Percentiles rank a stretch among this genome's conserved stretches.
These are phyloP conservation scores for Vidua macroura DNA, from an alignment of 2,113 vertebrate genomes.

Conservation along the genomic window DNA sequence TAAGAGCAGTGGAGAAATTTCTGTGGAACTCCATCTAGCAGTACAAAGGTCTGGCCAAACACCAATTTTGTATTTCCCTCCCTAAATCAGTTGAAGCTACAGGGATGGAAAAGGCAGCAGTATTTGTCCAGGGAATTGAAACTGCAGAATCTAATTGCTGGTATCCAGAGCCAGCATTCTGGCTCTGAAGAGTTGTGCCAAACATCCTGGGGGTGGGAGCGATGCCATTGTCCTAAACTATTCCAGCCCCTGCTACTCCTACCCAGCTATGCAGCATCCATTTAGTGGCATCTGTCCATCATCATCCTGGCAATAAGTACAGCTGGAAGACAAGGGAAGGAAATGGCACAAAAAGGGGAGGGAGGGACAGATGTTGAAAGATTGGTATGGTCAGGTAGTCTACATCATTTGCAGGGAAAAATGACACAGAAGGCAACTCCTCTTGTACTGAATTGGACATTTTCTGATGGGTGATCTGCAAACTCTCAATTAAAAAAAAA, in stretches of 20 bases:
- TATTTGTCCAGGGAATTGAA: neutral
- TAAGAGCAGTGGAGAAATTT: neutral
- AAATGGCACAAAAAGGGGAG: neutral
- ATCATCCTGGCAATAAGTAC: neutral
- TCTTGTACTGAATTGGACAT: neutral
- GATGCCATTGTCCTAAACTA: neutral
- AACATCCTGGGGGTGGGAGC: neutral
- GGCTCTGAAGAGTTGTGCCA: constrained; percentile 4
- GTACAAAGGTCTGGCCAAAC: neutral
- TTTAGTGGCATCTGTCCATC: neutral
- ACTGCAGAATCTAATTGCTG: neutral
- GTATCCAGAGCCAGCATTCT: neutral
- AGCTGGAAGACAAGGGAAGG: neutral
- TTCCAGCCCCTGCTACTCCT: neutral
- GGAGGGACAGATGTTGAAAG: neutral
- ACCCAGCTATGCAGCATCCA: neutral
- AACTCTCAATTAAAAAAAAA: neutral
- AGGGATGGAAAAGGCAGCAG: neutral
- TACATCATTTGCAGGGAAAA: neutral
- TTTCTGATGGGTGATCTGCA: neutral
- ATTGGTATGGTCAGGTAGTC: neutral
- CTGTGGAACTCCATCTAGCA: neutral
- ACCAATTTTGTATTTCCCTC: neutral
- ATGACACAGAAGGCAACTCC: neutral
- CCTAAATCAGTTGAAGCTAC: neutral